These are phyloP conservation scores for Drosophila dives DNA, from an alignment of 2,888 invertebrate genomes.

Conservation along the genomic window DNA sequence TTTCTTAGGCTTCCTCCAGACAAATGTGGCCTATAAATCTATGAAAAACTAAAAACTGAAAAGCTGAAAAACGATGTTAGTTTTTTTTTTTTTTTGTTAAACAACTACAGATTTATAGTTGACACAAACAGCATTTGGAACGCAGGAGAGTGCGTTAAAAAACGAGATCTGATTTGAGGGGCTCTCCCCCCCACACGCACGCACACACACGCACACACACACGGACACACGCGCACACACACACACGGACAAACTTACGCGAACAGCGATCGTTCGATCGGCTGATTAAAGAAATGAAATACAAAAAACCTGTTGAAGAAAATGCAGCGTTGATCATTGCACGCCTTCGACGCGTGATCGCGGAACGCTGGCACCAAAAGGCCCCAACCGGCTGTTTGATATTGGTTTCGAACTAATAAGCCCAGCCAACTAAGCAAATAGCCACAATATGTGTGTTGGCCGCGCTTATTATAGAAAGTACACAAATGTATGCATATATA, in stretches of 20 bases:
- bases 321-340: constrained; percentile 65
- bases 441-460: constrained; percentile 51
- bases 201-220: constrained; percentile 13
- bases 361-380: constrained; percentile 16
- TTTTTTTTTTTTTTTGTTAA: constrained; percentile 16
- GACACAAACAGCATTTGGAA: constrained; percentile 20
- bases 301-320: constrained; percentile 71
- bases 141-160: constrained; percentile 35
- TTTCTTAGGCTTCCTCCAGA: constrained; percentile 21
- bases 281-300: constrained; percentile 24
- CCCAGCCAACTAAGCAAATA: constrained; percentile 59
- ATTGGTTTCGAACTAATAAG: constrained; percentile 65
- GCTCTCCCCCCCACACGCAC: constrained; percentile 13
- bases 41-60: constrained; percentile 1
- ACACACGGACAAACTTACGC: constrained; percentile 39
- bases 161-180: constrained; percentile 41
- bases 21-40: constrained; percentile 43
- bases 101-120: constrained; percentile 37
- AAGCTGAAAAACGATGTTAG: constrained; percentile 44
- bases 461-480: constrained; percentile 49
- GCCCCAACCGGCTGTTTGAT: constrained; percentile 52
- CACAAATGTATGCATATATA: constrained; percentile 16
- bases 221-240: constrained; percentile 20
- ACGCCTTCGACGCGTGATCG: constrained; percentile 74
- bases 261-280: constrained; percentile 45